Evolutionary conservation across 2,888 invertebrate genomes (phyloP), one percentile per base, ranked within the genome.

Genomic region (Netelia melanura): DNA sequence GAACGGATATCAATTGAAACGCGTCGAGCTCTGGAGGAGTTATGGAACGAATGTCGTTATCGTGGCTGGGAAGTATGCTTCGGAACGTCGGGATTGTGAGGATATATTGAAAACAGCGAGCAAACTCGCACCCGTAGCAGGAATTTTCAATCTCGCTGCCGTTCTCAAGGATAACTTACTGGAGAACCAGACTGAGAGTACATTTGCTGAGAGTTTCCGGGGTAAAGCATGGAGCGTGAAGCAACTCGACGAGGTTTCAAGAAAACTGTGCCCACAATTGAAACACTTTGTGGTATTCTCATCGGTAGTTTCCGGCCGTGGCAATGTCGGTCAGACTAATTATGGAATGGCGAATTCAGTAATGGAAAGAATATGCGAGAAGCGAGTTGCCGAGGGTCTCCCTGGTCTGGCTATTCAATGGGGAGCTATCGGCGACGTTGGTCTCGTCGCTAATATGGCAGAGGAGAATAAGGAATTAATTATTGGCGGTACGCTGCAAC

Each of bases 401-500:
- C 95, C 95, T 72, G 95, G 88, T 56, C 88, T 95, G 67, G 96
- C 96, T 25, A 94, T 96, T 44, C 96, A 96, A 90, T 96, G 96
- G 96, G 96, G 96, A 74, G 95, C 95, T 10, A n/a, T 82, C 71
- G 96, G 96, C 38, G 96, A 96, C 87, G 96, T 96, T 23, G 98
- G 98, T 79, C 95, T 98, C 0, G 96, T 98, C 21, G 96, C 97
- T 3, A 97, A 97, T 76, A 95, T 96, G 96, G 95, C 96, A 86
- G 96, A 96, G 82, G 96, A 96, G 1, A 95, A 96, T 86, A 95
- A 96, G 30, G 96, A 96, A 86, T 93, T 96, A 44, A 96, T 96
- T 85, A 96, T 96, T 61, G 96, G 96, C 72, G 98, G 98, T 11
- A 98, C 98, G 0, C 94, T 98, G 2, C 98, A 98, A 84, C 98